A percentile compares a stretch with the other conserved stretches of the same genome.
These are phyloP conservation scores for Drosophila baimaii DNA, from an alignment of 1,140 invertebrate species.

Conservation along the genomic window DNA sequence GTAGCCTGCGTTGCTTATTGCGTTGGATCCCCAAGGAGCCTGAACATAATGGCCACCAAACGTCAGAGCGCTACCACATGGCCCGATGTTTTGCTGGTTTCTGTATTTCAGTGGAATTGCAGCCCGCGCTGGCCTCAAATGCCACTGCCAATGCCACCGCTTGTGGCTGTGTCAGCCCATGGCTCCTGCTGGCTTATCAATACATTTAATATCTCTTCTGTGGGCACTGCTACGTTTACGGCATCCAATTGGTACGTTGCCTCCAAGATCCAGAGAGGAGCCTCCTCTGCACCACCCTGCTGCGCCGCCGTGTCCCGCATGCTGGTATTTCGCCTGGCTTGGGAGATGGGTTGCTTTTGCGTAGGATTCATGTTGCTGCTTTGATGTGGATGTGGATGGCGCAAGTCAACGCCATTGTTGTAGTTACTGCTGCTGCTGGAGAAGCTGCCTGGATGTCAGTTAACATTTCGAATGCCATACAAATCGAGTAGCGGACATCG, in stretches of 20 bases:
- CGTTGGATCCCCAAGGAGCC: conserved; percentile 48
- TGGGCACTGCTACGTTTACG: conserved; percentile 55
- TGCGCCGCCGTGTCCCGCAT: neutral
- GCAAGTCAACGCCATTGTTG: conserved; percentile 68
- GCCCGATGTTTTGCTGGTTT: conserved; percentile 69
- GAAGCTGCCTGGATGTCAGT: conserved; percentile 65
- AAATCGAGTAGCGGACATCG: conserved; percentile 75
- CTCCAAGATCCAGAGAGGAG: conserved; percentile 19
- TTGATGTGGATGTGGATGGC: conserved; percentile 66
- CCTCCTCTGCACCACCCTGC: neutral
- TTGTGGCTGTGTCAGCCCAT: conserved; percentile 42
- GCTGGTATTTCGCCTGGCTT: conserved; percentile 56
- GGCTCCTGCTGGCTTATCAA: conserved; percentile 71
- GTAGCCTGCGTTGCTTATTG: conserved; percentile 44
- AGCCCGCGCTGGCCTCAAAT: conserved; percentile 23
- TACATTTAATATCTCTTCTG: conserved; percentile 77
- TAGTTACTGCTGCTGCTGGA: conserved; percentile 45
- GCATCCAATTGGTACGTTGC: conserved; percentile 78
- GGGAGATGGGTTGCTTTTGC: conserved; percentile 74
- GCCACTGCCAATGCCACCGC: conserved; percentile 6
- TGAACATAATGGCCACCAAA: conserved; percentile 79
- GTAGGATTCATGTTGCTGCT: conserved; percentile 76
- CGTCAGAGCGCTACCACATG: conserved; percentile 50
- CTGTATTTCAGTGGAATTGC: conserved; percentile 60
- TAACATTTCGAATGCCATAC: conserved; percentile 77